phyloP scores from a whole-genome alignment of 1,140 invertebrate species.

The Hycleus phaleratus region DNA sequence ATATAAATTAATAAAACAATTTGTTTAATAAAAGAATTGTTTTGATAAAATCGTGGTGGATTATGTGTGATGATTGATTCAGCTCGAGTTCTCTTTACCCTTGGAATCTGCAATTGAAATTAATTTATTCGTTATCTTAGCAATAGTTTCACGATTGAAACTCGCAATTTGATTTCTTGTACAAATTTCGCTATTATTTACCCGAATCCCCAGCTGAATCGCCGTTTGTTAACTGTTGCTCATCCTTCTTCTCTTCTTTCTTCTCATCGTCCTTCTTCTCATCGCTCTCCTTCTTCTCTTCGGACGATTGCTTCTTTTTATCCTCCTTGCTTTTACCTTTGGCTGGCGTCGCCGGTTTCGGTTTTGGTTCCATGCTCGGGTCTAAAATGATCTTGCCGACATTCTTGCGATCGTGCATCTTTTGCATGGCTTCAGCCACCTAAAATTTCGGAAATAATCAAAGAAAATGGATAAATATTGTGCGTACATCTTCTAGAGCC shows the following conservation, averaged over 20 bases:
- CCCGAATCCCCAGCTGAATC: slow-evolving; percentile 47
- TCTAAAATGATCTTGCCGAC: slow-evolving; percentile 82
- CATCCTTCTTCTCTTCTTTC: slow-evolving; percentile 48
- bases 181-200: slow-evolving; percentile 27
- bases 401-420: slow-evolving; percentile 86
- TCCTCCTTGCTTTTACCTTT: slow-evolving; percentile 62
- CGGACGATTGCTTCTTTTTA: slow-evolving; percentile 60
- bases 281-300: slow-evolving; percentile 57
- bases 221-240: slow-evolving; percentile 48
- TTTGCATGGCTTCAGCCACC: slow-evolving; percentile 84
- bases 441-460: slow-evolving; percentile 30
- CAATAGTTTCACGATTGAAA: background rate
- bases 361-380: slow-evolving; percentile 67
- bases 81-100: slow-evolving; percentile 46
- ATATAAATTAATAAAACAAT: slow-evolving; percentile 2
- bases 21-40: slow-evolving; percentile 10
- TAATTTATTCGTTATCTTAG: background rate
- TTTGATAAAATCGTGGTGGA: background rate
- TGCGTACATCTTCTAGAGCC: slow-evolving; percentile 71
- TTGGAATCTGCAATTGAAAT: slow-evolving; percentile 42
- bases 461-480: background rate
- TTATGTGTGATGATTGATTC: slow-evolving; percentile 34
- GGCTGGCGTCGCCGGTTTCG: slow-evolving; percentile 65
- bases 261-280: slow-evolving; percentile 54
- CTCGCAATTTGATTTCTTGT: slow-evolving; percentile 1